Evolutionary conservation across 2,797 vertebrate species (phyloP).

Genomic region (Macroramphosus scolopax): DNA sequence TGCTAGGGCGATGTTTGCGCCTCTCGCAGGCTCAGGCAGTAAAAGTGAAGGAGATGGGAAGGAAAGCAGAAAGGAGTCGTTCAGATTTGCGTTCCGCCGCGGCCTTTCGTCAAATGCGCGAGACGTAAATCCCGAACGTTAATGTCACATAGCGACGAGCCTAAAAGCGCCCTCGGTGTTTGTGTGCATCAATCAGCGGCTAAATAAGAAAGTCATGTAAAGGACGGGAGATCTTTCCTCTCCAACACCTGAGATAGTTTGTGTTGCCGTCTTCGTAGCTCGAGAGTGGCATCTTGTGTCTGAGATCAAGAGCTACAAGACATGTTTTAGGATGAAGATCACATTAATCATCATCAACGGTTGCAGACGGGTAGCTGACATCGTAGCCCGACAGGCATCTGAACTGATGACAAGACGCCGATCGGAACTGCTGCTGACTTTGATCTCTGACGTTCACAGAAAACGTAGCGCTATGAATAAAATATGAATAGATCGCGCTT

Average conservation of each 20-base stretch:
- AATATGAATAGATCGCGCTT: too few relatives aligned
- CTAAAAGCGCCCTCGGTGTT: too few relatives aligned
- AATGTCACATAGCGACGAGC: too few relatives aligned
- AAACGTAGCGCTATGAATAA: background rate
- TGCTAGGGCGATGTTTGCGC: conserved; percentile 33
- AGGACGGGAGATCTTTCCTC: background rate
- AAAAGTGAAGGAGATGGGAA: conserved; percentile 27
- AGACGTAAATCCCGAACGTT: too few relatives aligned
- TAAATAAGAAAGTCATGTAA: too few relatives aligned
- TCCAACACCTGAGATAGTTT: background rate
- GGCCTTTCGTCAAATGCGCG: too few relatives aligned
- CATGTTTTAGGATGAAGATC: too few relatives aligned
- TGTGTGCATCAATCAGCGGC: too few relatives aligned
- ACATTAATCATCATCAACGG: too few relatives aligned
- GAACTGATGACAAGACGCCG: background rate
- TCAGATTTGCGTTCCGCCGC: too few relatives aligned
- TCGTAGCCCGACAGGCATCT: background rate
- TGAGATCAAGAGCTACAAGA: conserved; percentile 37
- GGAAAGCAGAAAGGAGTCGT: background rate
- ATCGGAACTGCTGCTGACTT: background rate
- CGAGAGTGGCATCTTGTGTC: conserved; percentile 67
- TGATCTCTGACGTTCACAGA: conserved; percentile 16
- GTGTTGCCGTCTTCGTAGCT: conserved; percentile 27
- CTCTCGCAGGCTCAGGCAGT: conserved; percentile 29
- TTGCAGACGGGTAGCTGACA: too few relatives aligned